phyloP scores from a whole-genome alignment of 2,888 invertebrate species.

The Limnephilus marmoratus region DNA sequence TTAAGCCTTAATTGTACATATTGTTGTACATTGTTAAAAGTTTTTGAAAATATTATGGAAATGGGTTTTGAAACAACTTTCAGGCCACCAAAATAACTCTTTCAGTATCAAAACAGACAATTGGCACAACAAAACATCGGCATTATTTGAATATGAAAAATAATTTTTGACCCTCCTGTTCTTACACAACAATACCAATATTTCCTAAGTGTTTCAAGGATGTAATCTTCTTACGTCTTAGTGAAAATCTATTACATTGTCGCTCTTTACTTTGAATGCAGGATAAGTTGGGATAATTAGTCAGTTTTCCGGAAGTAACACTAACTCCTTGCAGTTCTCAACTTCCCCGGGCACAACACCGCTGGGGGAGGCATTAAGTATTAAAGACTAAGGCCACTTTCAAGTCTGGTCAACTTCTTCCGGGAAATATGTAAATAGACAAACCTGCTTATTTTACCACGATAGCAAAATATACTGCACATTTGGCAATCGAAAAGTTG shows the following conservation, averaged over 20 bases:
- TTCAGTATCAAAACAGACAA: too few species aligned
- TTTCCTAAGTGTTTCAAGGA: not conserved
- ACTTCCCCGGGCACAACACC: not conserved
- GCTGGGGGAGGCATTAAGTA: not conserved
- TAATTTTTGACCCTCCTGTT: not conserved
- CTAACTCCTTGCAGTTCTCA: not conserved
- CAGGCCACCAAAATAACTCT: too few species aligned
- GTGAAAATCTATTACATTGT: not conserved
- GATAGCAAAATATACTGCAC: not conserved
- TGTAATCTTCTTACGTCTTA: not conserved
- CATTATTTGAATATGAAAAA: too few species aligned
- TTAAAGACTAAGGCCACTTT: not conserved
- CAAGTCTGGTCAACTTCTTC: not conserved
- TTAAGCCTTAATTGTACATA: too few species aligned
- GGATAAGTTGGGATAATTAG: not conserved
- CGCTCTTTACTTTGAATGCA: not conserved
- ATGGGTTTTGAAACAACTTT: too few species aligned
- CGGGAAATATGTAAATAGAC: not conserved
- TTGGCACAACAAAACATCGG: too few species aligned
- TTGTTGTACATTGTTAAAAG: too few species aligned
- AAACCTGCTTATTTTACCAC: not conserved
- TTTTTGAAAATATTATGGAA: too few species aligned
- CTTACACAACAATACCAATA: not conserved
- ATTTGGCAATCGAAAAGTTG: not conserved
- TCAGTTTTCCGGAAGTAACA: not conserved